Base-by-base conservation (phyloP, 2,113 vertebrate species). In the Dinomys branickii region DNA sequence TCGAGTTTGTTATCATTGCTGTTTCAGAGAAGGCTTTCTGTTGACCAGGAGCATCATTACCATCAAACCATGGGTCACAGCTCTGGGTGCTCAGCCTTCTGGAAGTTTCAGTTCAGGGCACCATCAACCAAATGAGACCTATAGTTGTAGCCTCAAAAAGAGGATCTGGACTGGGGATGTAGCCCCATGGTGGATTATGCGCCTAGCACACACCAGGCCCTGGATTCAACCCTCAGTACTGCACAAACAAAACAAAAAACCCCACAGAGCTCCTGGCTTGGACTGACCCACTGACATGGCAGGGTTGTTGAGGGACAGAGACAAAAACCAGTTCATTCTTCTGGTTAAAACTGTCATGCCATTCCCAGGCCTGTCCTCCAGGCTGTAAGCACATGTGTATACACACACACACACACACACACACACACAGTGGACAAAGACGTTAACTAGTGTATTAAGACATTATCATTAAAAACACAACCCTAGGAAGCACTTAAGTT, bases 1-100 rank as follows among this genome's bases (percentile, higher is more conserved):
- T 97, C 85, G 4, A 94, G 92, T 94, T 88, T 97, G 93, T 98
- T 98, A 97, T 65, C 98, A 95, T 56, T 91, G 59, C 63, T 96
- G 4, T 96, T 97, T 98, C 97, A 96, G 87, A 98, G 97, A 63
- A 97, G 96, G 93, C 83, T 97, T 98, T 94, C 85, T 96, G 92
- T 2, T 71, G 26, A 88, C 59, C 96, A 54, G 90, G 96, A 98
- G 94, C 65, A 95, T 47, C 52, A 80, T 0, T 41, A 90, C 82
- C 94, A 92, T 59, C 16, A 92, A 77, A 86, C 35, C 97, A 84
- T 73, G 88, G 95, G 92, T 94, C 44, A 33, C 82, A 90, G 88
- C 85, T 85, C 41, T 52, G 33, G 52, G 52, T 50, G 58, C n/a
- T 2, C 8, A 22, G 38, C 24, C 75, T 94, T 80, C 77, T 61